Percentiles rank a stretch among this genome's conserved stretches.
Evolutionary conservation across 1,140 invertebrate species (phyloP).

Genomic region (Matsumurasca onukii): DNA sequence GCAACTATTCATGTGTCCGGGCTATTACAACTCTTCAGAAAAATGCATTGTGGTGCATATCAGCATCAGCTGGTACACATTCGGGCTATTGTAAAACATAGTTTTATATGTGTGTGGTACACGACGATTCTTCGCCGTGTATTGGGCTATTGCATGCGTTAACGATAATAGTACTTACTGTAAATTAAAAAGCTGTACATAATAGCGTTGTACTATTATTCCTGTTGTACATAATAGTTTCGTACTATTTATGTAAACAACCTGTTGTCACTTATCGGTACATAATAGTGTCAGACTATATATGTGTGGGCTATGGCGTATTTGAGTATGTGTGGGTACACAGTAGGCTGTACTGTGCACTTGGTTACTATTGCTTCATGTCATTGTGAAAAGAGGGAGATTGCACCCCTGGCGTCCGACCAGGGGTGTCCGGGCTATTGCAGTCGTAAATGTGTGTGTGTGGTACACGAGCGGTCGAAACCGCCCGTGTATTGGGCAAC

Average conservation of each 20-base stretch:
- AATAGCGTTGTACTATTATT: constrained; percentile 27
- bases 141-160: constrained; percentile 39
- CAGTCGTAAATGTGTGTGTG: constrained; percentile 31
- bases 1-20: constrained; percentile 31
- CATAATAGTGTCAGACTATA: constrained; percentile 34
- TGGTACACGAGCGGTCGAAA: constrained; percentile 18
- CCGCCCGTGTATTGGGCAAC: constrained; percentile 35
- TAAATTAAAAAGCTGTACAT: constrained; percentile 26
- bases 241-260: constrained; percentile 42
- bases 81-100: constrained; percentile 41
- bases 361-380: constrained; percentile 36
- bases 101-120: constrained; percentile 34
- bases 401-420: constrained; percentile 36
- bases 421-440: constrained; percentile 39
- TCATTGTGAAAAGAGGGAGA: constrained; percentile 35
- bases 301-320: constrained; percentile 31
- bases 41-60: constrained; percentile 33
- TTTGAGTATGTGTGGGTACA: constrained; percentile 24
- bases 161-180: constrained; percentile 32
- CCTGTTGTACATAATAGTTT: constrained; percentile 41
- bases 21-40: constrained; percentile 31
- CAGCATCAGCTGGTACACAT: constrained; percentile 29
- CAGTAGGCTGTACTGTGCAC: constrained; percentile 8
- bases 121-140: constrained; percentile 28
- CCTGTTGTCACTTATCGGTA: constrained; percentile 20